Evolutionary conservation across 2,113 vertebrate genomes (phyloP).

Genomic region (Neolamprologus modestus): DNA sequence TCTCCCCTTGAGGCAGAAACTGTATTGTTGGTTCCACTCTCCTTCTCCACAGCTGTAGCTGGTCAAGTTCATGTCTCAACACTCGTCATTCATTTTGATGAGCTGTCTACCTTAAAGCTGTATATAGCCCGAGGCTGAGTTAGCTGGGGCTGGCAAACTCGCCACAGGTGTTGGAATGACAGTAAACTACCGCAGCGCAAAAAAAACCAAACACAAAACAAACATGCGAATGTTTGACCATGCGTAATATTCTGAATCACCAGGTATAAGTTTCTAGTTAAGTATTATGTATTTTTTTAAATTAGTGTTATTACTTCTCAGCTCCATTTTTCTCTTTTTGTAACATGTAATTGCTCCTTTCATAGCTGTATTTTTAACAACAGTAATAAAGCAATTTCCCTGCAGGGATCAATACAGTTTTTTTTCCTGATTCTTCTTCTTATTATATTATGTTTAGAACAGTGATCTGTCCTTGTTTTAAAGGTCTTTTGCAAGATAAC

Average conservation of each 20-base stretch:
- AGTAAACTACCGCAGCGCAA: not conserved
- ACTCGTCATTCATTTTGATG: slow-evolving; percentile 25
- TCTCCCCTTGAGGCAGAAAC: not conserved
- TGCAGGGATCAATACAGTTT: not conserved
- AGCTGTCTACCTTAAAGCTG: slow-evolving; percentile 16
- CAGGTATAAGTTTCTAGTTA: not conserved
- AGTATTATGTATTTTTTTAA: not conserved
- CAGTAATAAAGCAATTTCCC: not conserved
- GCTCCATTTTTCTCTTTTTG: not conserved
- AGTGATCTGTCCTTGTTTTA: not conserved
- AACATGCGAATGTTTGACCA: not conserved
- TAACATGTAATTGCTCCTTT: not conserved
- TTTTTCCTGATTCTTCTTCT: not conserved
- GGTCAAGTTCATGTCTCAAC: slow-evolving; percentile 6
- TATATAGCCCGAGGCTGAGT: not conserved
- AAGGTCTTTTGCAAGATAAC: not conserved
- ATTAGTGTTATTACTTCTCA: not conserved
- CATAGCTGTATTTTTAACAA: not conserved
- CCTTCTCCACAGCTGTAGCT: not conserved
- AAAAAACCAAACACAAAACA: fast-evolving
- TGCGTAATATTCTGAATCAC: not conserved
- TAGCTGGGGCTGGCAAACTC: not conserved
- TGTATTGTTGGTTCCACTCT: not conserved
- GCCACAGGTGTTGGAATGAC: not conserved
- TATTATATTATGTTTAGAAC: not conserved